These are phyloP conservation scores for Noctua fimbriata DNA, from an alignment of 2,888 invertebrate species.

Conservation along the genomic window DNA sequence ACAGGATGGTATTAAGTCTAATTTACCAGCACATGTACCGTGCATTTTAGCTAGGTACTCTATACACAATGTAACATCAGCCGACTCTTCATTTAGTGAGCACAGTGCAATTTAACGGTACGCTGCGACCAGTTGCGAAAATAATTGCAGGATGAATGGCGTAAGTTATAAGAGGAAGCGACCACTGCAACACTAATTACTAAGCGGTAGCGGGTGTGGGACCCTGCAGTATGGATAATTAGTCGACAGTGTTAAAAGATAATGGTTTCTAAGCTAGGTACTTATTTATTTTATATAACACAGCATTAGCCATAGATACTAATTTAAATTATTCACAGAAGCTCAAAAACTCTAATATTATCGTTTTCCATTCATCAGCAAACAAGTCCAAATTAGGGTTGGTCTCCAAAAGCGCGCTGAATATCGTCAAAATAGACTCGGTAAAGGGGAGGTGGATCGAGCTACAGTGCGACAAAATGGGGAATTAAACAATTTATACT, in stretches of 20 bases:
- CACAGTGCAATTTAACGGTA: constrained; percentile 62
- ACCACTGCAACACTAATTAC: background rate
- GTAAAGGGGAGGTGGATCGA: background rate
- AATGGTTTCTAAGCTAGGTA: background rate
- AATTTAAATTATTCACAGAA: background rate
- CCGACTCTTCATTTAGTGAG: constrained; percentile 29
- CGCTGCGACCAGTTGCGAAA: constrained; percentile 52
- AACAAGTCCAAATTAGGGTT: background rate
- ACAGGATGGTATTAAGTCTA: background rate
- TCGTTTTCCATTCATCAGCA: background rate
- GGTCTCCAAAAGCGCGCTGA: background rate
- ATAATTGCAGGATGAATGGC: constrained; percentile 46
- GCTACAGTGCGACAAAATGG: background rate
- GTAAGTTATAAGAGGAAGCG: background rate
- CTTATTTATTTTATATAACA: background rate
- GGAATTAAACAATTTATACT: background rate
- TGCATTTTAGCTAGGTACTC: background rate
- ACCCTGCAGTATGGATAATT: background rate
- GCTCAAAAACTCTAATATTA: background rate
- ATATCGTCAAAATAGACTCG: background rate
- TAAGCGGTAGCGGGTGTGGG: background rate
- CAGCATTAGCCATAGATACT: background rate
- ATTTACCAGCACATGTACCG: too few species aligned
- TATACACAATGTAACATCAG: constrained; percentile 1
- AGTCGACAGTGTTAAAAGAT: background rate